Base-by-base conservation (phyloP, 2,888 invertebrate genomes). In the Drosophila rubida region DNA sequence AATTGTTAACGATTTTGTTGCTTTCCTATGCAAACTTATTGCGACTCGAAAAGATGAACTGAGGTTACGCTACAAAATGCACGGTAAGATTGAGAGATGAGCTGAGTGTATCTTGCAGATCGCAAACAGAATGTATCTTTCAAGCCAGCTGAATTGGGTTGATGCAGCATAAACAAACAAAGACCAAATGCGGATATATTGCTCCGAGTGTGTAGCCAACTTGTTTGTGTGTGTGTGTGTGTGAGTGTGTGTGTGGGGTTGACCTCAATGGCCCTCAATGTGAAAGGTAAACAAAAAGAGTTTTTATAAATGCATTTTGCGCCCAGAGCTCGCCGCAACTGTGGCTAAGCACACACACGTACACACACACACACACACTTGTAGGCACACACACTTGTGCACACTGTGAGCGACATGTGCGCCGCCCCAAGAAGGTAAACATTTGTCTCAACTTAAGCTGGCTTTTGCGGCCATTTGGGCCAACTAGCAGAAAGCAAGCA, bases 251-350 rank as follows among this genome's bases (percentile, higher is more conserved):
- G 45, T 41, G 14, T n/a, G n/a, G 27, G 23, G 41, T 30, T 75
- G 78, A 58, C 65, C 69, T 59, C 63, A 69, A 69, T 69, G 57
- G 54, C 19, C 30, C 14, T 19, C 30, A 9, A 65, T 78, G 78
- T 75, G 68, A 85, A 85, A 82, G 80, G 82, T 79, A 87, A 82
- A 87, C 76, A 82, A 46, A 62, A 69, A 53, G 58, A 50, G 57
- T 61, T 57, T 75, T 71, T 63, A 42, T 50, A 82, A 75, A 72
- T 81, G 87, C 81, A 80, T 65, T 67, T 59, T 16, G 58, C 63
- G 59, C 60, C 60, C 48, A 48, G 4, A 14, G 14, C 45, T 59
- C n/a, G 5, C 62, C n/a, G 5, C 63, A 77, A 60, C 44, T 70
- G 58, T 60, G 46, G 32, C 53, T 54, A 61, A 64, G 55, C 45